A percentile compares a stretch with the other conserved stretches of the same genome.
phyloP scores from a whole-genome alignment of 1,140 invertebrate genomes.

The Ganaspis sp. region DNA sequence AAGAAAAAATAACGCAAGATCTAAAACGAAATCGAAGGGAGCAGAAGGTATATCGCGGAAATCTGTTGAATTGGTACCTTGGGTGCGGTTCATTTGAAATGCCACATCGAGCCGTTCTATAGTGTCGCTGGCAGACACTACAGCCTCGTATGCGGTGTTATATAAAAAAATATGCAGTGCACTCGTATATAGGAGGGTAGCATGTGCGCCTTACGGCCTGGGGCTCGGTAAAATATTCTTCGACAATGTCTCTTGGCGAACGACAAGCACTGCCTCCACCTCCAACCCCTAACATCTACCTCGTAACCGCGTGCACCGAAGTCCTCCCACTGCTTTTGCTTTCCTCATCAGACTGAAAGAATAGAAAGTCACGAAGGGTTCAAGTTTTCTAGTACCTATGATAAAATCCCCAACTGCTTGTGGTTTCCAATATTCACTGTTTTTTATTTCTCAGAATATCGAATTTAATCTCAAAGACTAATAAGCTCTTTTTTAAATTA shows the following conservation, averaged over 20 bases:
- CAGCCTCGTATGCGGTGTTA: slow-evolving; percentile 38
- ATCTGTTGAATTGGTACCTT: slow-evolving; percentile 18
- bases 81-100: slow-evolving; percentile 45
- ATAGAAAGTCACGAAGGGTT: slow-evolving; percentile 13
- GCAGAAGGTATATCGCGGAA: slow-evolving; percentile 4
- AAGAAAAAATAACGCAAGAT: slow-evolving; percentile 8
- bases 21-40: slow-evolving; percentile 5
- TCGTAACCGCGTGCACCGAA: neutral
- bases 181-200: slow-evolving; percentile 42
- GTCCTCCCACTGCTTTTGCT: neutral
- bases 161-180: slow-evolving; percentile 49
- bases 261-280: slow-evolving; percentile 19
- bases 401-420: neutral
- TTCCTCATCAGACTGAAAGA: neutral
- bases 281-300: neutral
- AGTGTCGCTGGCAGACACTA: slow-evolving; percentile 37
- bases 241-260: slow-evolving; percentile 35
- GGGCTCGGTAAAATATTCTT: slow-evolving; percentile 44
- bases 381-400: neutral
- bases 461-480: neutral
- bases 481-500: no score
- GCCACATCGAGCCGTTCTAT: slow-evolving; percentile 33
- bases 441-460: neutral
- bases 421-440: neutral
- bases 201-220: slow-evolving; percentile 46